Evolutionary conservation across 1,140 invertebrate species (phyloP).

Genomic region (Nymphalis io): DNA sequence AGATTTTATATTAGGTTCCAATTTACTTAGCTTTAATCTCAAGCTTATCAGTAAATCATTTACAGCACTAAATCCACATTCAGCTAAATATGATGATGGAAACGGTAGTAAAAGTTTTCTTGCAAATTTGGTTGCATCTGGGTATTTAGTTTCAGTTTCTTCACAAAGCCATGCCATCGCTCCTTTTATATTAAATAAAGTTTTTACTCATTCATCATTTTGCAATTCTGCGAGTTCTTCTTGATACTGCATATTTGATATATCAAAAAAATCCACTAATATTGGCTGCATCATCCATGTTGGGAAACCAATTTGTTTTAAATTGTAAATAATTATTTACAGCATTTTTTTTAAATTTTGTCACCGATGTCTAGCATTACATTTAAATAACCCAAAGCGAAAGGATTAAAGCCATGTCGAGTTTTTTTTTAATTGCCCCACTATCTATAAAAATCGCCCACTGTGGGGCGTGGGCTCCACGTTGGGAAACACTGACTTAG

Average conservation of each 20-base stretch:
- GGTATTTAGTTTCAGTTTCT: conserved; percentile 42
- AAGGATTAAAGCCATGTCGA: not conserved
- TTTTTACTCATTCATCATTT: conserved; percentile 29
- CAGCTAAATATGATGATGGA: conserved; percentile 44
- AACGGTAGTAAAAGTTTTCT: conserved; percentile 40
- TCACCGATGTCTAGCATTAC: not conserved
- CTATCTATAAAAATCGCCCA: not conserved
- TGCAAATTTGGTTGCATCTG: conserved; percentile 41
- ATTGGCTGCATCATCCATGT: conserved; percentile 11
- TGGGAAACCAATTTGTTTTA: conserved; percentile 2
- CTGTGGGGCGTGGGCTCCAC: not conserved
- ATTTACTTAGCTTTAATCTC: too few relatives aligned
- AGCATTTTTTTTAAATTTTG: not conserved
- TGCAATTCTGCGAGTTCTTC: conserved; percentile 26
- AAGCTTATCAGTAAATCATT: conserved; percentile 44
- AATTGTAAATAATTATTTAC: not conserved
- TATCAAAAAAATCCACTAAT: conserved; percentile 27
- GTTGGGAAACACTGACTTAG: not conserved
- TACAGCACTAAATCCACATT: conserved; percentile 46
- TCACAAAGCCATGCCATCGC: conserved; percentile 41
- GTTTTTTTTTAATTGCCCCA: not conserved
- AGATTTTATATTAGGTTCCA: too few relatives aligned
- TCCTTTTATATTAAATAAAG: conserved; percentile 35
- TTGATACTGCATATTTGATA: conserved; percentile 29
- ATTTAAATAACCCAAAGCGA: not conserved